A percentile compares a stretch with the other conserved stretches of the same genome.
phyloP scores from a whole-genome alignment of 1,140 invertebrate species.

The Hesperophylax magnus region DNA sequence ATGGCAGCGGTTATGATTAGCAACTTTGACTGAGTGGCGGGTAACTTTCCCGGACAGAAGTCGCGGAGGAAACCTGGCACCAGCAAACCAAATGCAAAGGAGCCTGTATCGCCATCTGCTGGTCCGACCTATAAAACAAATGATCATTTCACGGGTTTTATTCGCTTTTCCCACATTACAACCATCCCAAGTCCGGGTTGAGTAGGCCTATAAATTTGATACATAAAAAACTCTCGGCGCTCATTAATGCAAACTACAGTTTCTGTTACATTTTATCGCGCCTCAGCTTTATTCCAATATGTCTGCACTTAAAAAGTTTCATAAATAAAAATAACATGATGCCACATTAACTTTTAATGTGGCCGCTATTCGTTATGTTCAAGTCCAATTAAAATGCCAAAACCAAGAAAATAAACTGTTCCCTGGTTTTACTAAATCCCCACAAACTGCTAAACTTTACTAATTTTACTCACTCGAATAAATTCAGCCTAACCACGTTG shows the following conservation, averaged over 20 bases:
- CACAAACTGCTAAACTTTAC: too few species aligned
- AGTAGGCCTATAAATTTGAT: conserved; percentile 28
- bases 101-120: conserved; percentile 23
- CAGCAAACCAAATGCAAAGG: neutral
- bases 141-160: conserved; percentile 38
- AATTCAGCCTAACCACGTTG: too few species aligned
- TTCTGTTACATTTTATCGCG: conserved; percentile 37
- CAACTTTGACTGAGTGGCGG: neutral
- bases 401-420: neutral
- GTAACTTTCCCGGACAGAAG: neutral
- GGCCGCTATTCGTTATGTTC: neutral
- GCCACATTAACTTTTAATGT: conserved; percentile 8
- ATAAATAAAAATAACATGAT: neutral
- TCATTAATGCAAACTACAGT: conserved; percentile 36
- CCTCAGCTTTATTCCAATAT: conserved; percentile 20
- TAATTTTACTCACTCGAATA: too few species aligned
- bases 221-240: conserved; percentile 34
- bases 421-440: too few species aligned
- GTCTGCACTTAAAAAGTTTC: conserved; percentile 21
- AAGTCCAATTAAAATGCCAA: neutral
- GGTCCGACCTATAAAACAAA: conserved; percentile 23
- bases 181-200: conserved; percentile 23
- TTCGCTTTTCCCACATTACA: conserved; percentile 36
- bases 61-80: conserved; percentile 2
- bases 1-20: neutral